A percentile compares a stretch with the other conserved stretches of the same genome.
Evolutionary conservation across 2,888 invertebrate species (phyloP).

Genomic region (Masnerella sp.): DNA sequence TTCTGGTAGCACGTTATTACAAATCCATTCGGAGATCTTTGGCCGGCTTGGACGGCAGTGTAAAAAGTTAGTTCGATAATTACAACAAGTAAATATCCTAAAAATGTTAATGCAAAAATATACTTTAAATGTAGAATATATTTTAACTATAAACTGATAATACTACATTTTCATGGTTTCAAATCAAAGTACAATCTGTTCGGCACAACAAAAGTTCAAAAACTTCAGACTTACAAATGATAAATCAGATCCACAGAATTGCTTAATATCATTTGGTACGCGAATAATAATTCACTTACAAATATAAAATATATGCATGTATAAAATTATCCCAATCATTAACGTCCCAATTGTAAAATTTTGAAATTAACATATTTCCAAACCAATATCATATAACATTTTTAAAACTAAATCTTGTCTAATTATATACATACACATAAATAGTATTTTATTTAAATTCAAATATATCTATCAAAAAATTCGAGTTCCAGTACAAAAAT

Average conservation of each 20-base stretch:
- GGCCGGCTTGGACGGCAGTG: slow-evolving; percentile 1
- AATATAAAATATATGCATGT: too few relatives aligned
- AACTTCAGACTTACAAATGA: too few relatives aligned
- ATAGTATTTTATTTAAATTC: slow-evolving; percentile 3
- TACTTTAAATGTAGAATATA: neutral
- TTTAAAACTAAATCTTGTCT: too few relatives aligned
- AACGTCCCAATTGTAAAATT: too few relatives aligned
- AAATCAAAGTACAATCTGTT: slow-evolving; percentile 3
- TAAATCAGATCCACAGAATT: too few relatives aligned
- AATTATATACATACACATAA: slow-evolving; percentile 8
- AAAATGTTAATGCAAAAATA: slow-evolving; percentile 13
- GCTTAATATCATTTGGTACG: too few relatives aligned
- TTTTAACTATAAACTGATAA: neutral
- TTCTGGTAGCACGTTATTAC: neutral
- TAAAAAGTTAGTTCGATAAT: neutral
- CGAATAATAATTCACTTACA: too few relatives aligned
- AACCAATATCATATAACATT: too few relatives aligned
- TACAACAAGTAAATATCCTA: slow-evolving; percentile 6
- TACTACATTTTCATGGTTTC: too few relatives aligned
- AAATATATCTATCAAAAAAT: slow-evolving; percentile 1
- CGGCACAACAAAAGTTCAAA: too few relatives aligned
- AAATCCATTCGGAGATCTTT: neutral
- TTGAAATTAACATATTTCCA: too few relatives aligned
- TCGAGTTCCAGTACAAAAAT: slow-evolving; percentile 3
- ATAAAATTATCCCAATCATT: too few relatives aligned